These are phyloP conservation scores for Apis mellifera DNA, from an alignment of 1,140 invertebrate species.

Conservation along the genomic window Amel_HAv3.1 CM009936.2:9042001-9042500, in stretches of 20 bases:
- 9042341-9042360: background rate
- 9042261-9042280: background rate
- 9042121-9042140: background rate
- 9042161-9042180: background rate
- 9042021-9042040: background rate
- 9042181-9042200: background rate
- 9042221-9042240: background rate
- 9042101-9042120: background rate
- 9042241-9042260: background rate
- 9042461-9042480: background rate
- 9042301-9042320: constrained; percentile 35
- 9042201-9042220: constrained; percentile 12
- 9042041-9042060: background rate
- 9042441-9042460: background rate
- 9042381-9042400: constrained; percentile 17
- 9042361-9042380: background rate
- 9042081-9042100: background rate
- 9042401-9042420: background rate
- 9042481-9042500: background rate
- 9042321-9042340: constrained; percentile 29
- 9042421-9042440: no score
- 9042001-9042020: no score
- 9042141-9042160: background rate
- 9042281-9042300: constrained; percentile 22
- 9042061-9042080: background rate